Evolutionary conservation across 2,797 vertebrate species (phyloP).

Genomic region (Poecilia picta): DNA sequence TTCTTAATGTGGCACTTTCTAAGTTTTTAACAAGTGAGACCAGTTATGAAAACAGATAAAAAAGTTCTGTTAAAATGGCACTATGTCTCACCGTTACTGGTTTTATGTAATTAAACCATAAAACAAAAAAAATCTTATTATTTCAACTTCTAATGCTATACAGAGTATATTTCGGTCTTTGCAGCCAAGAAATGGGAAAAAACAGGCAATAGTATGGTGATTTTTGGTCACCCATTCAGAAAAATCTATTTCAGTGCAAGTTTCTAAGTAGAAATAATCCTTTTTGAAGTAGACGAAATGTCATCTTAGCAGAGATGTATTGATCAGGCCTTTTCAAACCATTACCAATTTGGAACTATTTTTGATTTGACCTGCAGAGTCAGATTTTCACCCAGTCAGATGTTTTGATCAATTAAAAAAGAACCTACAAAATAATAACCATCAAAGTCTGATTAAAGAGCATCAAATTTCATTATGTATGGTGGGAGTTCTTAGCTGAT

Average conservation of each 20-base stretch:
- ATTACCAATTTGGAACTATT: background rate
- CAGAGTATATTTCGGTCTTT: background rate
- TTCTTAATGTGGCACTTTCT: slow-evolving; percentile 31
- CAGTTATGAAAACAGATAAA: slow-evolving; percentile 5
- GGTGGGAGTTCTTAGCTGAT: background rate
- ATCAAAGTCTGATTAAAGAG: background rate
- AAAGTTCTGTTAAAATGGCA: slow-evolving; percentile 35
- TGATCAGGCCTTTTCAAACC: background rate
- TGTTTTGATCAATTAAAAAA: background rate
- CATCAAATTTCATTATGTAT: background rate
- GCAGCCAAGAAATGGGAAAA: background rate
- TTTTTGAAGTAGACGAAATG: background rate
- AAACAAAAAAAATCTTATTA: background rate
- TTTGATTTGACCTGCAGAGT: background rate
- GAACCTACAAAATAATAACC: background rate
- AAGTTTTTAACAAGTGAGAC: slow-evolving; percentile 16
- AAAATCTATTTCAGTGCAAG: background rate
- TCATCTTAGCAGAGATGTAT: background rate
- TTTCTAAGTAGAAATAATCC: background rate
- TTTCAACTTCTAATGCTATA: background rate
- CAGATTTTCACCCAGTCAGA: background rate
- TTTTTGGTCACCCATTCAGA: background rate
- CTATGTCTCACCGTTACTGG: slow-evolving; percentile 28
- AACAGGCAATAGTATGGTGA: background rate
- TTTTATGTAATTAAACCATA: slow-evolving; percentile 22